Evolutionary conservation across 2,888 invertebrate species (phyloP).

Genomic region (Campoplex capitator): DNA sequence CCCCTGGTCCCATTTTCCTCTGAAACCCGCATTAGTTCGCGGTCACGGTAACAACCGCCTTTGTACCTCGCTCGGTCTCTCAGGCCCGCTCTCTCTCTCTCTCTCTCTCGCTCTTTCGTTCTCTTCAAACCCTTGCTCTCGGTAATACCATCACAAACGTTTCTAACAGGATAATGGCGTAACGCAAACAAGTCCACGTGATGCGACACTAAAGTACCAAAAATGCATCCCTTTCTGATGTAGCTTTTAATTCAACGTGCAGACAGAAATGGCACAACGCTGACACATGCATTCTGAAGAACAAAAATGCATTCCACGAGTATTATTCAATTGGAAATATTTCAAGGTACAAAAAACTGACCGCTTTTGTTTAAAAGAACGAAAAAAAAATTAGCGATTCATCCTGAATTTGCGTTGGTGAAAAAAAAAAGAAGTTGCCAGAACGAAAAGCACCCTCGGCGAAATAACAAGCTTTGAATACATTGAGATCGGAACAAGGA

Average conservation of each 20-base stretch:
- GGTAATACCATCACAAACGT: slow-evolving; percentile 11
- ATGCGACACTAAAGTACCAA: slow-evolving; percentile 15
- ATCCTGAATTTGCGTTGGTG: neutral
- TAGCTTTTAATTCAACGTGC: too few relatives aligned
- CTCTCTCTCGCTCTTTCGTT: neutral
- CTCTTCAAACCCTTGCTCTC: neutral
- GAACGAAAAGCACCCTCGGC: neutral
- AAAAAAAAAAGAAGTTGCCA: neutral
- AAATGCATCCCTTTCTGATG: neutral
- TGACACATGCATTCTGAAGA: too few relatives aligned
- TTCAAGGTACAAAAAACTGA: neutral
- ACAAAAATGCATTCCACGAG: too few relatives aligned
- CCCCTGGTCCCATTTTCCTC: neutral
- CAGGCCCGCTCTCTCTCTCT: neutral
- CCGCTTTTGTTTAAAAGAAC: neutral
- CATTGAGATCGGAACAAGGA: neutral
- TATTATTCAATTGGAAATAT: neutral
- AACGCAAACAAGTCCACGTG: neutral
- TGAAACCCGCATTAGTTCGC: slow-evolving; percentile 28
- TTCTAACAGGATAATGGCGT: slow-evolving; percentile 42
- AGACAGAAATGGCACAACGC: too few relatives aligned
- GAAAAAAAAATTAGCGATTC: neutral
- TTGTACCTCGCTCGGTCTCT: slow-evolving; percentile 6
- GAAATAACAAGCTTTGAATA: slow-evolving; percentile 4
- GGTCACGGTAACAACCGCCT: slow-evolving; percentile 10